A percentile compares a stretch with the other conserved stretches of the same genome.
phyloP scores from a whole-genome alignment of 2,888 invertebrate genomes.

The Rhogogaster chlorosoma region DNA sequence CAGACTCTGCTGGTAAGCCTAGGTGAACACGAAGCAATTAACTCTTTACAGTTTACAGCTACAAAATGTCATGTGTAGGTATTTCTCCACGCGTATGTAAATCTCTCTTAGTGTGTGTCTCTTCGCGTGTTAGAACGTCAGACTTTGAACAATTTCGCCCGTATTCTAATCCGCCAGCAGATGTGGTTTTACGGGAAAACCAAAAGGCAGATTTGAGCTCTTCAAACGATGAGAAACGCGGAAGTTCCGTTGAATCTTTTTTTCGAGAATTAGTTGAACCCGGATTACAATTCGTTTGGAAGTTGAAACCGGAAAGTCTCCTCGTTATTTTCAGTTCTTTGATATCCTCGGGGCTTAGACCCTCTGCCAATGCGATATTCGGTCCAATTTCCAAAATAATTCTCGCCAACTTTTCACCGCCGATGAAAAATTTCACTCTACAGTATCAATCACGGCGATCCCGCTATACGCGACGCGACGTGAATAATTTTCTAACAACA shows the following conservation, averaged over 20 bases:
- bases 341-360: not conserved
- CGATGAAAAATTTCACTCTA: not conserved
- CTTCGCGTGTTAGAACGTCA: not conserved
- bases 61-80: not conserved
- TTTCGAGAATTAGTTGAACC: not conserved
- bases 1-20: not conserved
- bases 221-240: not conserved
- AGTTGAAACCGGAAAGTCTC: not conserved
- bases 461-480: not conserved
- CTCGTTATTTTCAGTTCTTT: not conserved
- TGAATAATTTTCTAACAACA: not conserved
- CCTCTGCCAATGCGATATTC: not conserved
- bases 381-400: not conserved
- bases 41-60: constrained; percentile 36
- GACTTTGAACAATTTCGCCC: not conserved
- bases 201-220: not conserved
- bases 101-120: not conserved
- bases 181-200: not conserved
- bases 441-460: not conserved
- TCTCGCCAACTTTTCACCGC: too few species aligned
- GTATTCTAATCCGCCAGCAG: not conserved
- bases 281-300: not conserved
- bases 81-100: not conserved
- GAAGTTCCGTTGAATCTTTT: not conserved
- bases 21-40: constrained; percentile 27